Conservation (phyloP, 1,140 invertebrate genomes). For the Scaptomyza pallida region DNA sequence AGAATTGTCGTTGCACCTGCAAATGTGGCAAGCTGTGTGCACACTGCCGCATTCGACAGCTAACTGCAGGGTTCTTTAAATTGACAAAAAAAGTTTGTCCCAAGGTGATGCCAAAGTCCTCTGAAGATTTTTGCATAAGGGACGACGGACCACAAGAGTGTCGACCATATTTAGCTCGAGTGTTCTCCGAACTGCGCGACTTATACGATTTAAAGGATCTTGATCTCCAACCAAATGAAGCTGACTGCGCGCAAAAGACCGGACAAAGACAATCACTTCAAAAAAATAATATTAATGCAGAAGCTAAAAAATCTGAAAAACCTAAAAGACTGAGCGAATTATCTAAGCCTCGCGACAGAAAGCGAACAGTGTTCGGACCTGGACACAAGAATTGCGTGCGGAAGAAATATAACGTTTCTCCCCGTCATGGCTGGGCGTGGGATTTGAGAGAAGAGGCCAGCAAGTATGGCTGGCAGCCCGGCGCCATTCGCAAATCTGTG, state of each 20-base stretch:
- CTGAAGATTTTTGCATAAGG: conserved; percentile 53
- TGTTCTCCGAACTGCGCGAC: conserved; percentile 66
- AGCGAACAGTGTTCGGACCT: too few species aligned
- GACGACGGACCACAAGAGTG: conserved; percentile 24
- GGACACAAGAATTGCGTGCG: conserved; percentile 61
- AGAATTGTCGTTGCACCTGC: conserved; percentile 58
- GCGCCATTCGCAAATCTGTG: conserved; percentile 56
- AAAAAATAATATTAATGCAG: background rate
- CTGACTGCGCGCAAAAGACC: background rate
- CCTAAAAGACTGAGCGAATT: too few species aligned
- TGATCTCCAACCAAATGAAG: conserved; percentile 4
- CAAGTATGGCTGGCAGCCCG: conserved; percentile 67
- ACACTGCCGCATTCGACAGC: conserved; percentile 63
- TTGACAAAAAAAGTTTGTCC: conserved; percentile 4
- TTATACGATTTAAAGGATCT: conserved; percentile 57
- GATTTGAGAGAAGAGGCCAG: conserved; percentile 19
- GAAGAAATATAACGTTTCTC: conserved; percentile 26
- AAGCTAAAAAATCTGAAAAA: background rate
- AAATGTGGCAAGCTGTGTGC: conserved; percentile 45
- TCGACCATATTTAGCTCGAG: conserved; percentile 57
- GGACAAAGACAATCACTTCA: background rate
- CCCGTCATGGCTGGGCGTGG: conserved; percentile 75
- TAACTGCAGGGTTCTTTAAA: conserved; percentile 62
- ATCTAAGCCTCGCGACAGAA: too few species aligned
- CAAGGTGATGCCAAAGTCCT: conserved; percentile 10